Conservation (phyloP, 2,888 invertebrate species). For the Sturmia bella region DNA sequence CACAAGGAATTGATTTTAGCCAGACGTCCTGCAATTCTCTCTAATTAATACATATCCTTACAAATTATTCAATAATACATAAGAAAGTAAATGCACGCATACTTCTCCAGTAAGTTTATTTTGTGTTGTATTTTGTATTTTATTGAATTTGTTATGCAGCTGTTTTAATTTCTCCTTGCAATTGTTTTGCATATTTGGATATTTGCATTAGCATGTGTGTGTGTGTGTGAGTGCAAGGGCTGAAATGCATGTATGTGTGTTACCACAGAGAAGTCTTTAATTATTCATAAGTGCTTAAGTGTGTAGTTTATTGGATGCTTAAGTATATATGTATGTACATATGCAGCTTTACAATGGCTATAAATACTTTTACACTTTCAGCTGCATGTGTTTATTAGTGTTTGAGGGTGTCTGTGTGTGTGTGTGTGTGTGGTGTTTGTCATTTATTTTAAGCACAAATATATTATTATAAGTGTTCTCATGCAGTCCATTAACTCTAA, state of each 20-base stretch:
- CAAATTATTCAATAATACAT: constrained; percentile 4
- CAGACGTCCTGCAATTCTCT: not conserved
- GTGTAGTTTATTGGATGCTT: constrained; percentile 54
- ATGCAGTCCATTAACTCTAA: constrained; percentile 1
- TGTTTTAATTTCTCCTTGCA: constrained; percentile 3
- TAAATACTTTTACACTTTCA: constrained; percentile 39
- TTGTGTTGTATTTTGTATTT: not conserved
- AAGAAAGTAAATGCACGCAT: not conserved
- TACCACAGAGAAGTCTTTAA: constrained; percentile 72
- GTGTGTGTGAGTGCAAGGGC: not conserved
- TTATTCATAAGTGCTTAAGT: constrained; percentile 73
- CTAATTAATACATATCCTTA: constrained; percentile 23
- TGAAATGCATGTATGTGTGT: not conserved
- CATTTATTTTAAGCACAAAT: constrained; percentile 15
- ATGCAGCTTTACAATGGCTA: not conserved
- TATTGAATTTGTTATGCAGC: not conserved
- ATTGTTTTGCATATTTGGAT: not conserved
- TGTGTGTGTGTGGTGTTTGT: constrained; percentile 18
- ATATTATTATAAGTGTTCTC: constrained; percentile 28
- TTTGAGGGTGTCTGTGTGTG: not conserved
- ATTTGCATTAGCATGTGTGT: not conserved
- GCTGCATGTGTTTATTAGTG: not conserved
- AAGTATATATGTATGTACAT: constrained; percentile 25
- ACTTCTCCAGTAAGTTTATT: not conserved
- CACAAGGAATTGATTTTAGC: constrained; percentile 7